Evolutionary conservation across 2,113 vertebrate species (phyloP), one percentile per base, ranked within the genome.

Genomic region (Aegithalos caudatus): DNA sequence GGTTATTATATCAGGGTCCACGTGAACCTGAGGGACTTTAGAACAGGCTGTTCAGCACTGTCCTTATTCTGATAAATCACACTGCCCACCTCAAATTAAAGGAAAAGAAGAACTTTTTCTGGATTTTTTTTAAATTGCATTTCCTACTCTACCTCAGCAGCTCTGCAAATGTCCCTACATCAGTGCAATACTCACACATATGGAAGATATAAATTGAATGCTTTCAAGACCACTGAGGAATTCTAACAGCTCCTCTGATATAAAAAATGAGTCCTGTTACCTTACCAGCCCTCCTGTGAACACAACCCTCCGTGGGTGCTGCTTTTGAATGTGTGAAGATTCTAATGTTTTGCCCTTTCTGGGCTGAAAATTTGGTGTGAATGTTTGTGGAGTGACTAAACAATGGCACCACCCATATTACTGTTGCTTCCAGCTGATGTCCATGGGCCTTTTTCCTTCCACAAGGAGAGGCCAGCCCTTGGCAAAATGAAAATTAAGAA

Each of bases 141-240:
- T 72, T 92, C 14, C 31, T 45, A 18, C 21, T 45, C n/a, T 54
- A 44, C 16, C 58, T 22, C 20, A 73, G 18, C 7, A 67, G 40
- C 12, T 74, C 31, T 38, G 23, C 51, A 66, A n/a, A 37, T 66
- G 40, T 25, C 45, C 29, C 38, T 13, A 2, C 1, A 11, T 16
- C 61, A 56, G 38, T 20, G 45, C 11, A 90, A 82, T 15, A 78
- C 7, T 23, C 24, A 40, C 17, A 38, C 29, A 45, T 25, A 56
- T 0, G 0, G 29, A 40, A 10, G 18, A 56, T 28, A 37, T 11
- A 50, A 81, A 40, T 0, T 9, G 31, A 88, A 44, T 1, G 2
- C 23, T 12, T 50, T 48, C 28, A 42, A 91, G 42, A 40, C 7
- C 65, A 35, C 21, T 28, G 16, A 53, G 57, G 79, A 95, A 87